Conservation (phyloP, 1,140 invertebrate genomes). For the Tetramorium parvispinum region DNA sequence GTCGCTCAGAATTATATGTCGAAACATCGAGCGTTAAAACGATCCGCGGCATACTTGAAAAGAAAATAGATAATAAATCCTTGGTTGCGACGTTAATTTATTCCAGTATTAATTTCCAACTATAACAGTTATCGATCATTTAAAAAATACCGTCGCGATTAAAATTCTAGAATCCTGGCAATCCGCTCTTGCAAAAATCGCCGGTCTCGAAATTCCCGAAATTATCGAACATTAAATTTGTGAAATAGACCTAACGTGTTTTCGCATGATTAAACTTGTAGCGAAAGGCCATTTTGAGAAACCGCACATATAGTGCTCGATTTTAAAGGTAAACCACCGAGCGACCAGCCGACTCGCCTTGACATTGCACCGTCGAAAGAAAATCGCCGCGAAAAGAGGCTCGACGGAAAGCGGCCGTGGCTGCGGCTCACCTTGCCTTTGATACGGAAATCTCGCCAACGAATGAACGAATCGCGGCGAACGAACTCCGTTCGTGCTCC, state of each 20-base stretch:
- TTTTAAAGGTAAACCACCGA: constrained; percentile 8
- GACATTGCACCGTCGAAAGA: constrained; percentile 64
- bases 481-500: not conserved
- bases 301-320: not conserved
- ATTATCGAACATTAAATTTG: not conserved
- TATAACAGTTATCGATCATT: not conserved
- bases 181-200: not conserved
- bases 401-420: constrained; percentile 33
- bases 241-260: not conserved
- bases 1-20: not conserved
- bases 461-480: constrained; percentile 23
- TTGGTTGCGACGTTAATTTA: not conserved
- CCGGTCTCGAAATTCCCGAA: not conserved
- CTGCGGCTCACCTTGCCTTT: constrained; percentile 65
- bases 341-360: constrained; percentile 47
- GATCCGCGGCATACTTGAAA: not conserved
- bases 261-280: too few relatives aligned
- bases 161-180: not conserved
- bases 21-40: constrained; percentile 14
- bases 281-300: not conserved
- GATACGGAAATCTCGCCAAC: constrained; percentile 55
- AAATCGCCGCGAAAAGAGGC: constrained; percentile 42
- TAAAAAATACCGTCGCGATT: not conserved
- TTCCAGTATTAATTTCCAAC: not conserved
- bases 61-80: constrained; percentile 11